A percentile compares a stretch with the other conserved stretches of the same genome.
These are phyloP conservation scores for Cyprinus carpio DNA, from an alignment of 2,113 vertebrate genomes.

Conservation along the genomic window DNA sequence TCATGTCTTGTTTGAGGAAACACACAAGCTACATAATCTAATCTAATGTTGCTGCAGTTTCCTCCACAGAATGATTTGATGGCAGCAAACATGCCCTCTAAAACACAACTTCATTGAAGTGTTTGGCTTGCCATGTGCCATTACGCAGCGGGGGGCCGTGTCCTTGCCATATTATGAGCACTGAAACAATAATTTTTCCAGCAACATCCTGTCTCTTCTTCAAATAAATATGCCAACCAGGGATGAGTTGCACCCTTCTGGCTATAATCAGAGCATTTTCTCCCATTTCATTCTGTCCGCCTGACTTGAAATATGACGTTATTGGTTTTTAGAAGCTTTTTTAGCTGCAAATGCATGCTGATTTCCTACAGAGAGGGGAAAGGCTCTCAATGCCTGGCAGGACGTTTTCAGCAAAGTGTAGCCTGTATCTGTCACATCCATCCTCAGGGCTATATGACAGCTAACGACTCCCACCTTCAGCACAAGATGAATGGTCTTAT, in stretches of 20 bases:
- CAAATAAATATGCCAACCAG: background rate
- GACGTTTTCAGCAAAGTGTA: slow-evolving; percentile 25
- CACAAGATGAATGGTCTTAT: slow-evolving; percentile 76
- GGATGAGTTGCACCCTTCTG: slow-evolving; percentile 14
- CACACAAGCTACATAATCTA: slow-evolving; percentile 57
- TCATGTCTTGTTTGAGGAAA: slow-evolving; percentile 54
- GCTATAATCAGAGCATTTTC: slow-evolving; percentile 39
- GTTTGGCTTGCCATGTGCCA: slow-evolving; percentile 39
- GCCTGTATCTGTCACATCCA: slow-evolving; percentile 60
- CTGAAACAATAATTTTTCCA: slow-evolving; percentile 21
- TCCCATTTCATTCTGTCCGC: background rate
- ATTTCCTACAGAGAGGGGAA: slow-evolving; percentile 27
- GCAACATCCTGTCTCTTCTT: slow-evolving; percentile 3
- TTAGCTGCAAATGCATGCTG: slow-evolving; percentile 20
- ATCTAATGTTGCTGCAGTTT: slow-evolving; percentile 50
- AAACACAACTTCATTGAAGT: slow-evolving; percentile 11
- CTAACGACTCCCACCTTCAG: slow-evolving; percentile 66
- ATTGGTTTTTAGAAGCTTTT: slow-evolving; percentile 15
- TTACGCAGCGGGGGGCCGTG: background rate
- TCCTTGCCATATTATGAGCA: slow-evolving; percentile 10
- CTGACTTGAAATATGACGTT: background rate
- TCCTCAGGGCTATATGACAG: slow-evolving; percentile 66
- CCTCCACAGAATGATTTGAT: slow-evolving; percentile 45
- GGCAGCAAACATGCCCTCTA: slow-evolving; percentile 33
- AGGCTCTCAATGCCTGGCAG: background rate